Evolutionary conservation across 2,888 invertebrate species (phyloP), one percentile per base, ranked within the genome.

Genomic region (Arrhopalites spinosus): DNA sequence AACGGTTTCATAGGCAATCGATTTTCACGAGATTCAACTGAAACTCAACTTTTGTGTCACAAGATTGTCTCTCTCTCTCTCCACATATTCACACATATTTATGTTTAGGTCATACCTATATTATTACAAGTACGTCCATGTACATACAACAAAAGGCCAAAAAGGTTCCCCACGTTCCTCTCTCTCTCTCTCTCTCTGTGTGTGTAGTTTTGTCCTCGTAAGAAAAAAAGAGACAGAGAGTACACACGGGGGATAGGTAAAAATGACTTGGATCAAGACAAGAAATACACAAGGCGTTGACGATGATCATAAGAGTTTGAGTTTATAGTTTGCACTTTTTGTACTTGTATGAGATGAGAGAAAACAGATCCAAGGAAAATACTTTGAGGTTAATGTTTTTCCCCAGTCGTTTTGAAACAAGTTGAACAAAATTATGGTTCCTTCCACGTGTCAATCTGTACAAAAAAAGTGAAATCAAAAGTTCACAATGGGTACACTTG

Each of bases 1-100:
- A 69, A 69, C 53, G 69, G 69, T 69, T 69, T 69, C 53, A 53
- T 69, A 69, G 69, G 30, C 69, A 69, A 69, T 69, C 53, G 69
- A 69, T 69, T 69, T 69, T 69, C 53, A 69, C n/a, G 69, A 53
- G 69, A 69, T 53, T 69, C 56, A 53, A 69, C 15, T 66, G 66
- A 66, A 66, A 36, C 43, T 36, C 30, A 29, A 17, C 29, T 63
- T 63, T 59, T 36, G n/a, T n/a, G 23, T 61, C 7, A 29, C 30
- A 11, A 30, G 29, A 20, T 66, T 59, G 20, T 59, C 23, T 59
- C 59, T 59, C 20, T 23, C 25, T 59, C 25, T 23, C 11, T 25
- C 59, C 66, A 36, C 63, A 29, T 1, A 63, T 63, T 29, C 30
- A 63, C 25, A 63, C 29, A 29, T 63, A 63, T 63, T 3, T 50